Evolutionary conservation across 23 tunicate genomes (phyloP).

Genomic region (Ciona savignyi): DNA sequence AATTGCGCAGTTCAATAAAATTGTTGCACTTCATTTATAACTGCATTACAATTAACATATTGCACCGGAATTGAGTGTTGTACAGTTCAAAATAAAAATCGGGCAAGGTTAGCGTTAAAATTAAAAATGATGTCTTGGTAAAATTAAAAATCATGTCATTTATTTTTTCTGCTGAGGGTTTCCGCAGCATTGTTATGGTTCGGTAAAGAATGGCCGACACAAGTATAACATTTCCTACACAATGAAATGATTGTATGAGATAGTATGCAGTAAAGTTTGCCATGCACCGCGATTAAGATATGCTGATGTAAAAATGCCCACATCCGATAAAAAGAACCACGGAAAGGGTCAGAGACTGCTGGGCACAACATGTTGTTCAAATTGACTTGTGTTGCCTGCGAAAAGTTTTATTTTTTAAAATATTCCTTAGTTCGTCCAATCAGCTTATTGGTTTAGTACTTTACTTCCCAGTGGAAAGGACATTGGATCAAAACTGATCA

Average conservation of each 20-base stretch:
- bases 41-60: not conserved
- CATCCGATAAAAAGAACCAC: constrained; percentile 65
- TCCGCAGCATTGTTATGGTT: not conserved
- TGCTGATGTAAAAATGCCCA: constrained; percentile 93
- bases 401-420: not conserved
- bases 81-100: no score
- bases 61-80: not conserved
- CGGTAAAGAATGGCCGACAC: not conserved
- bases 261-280: constrained; percentile 34
- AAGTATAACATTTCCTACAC: not conserved
- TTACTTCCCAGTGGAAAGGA: no score
- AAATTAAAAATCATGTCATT: not conserved
- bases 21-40: not conserved
- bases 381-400: constrained; percentile 64
- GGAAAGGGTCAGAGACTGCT: constrained; percentile 80
- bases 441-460: not conserved
- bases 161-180: not conserved
- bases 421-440: not conserved
- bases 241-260: constrained; percentile 13
- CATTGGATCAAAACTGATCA: no score
- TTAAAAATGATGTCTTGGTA: no score
- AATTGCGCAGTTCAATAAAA: not conserved
- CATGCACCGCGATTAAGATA: constrained; percentile 51
- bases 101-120: not conserved
- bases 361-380: constrained; percentile 93